Percentiles rank a stretch among this genome's conserved stretches.
phyloP scores from a whole-genome alignment of 2,797 vertebrate species.

The Megaceryle alcyon region DNA sequence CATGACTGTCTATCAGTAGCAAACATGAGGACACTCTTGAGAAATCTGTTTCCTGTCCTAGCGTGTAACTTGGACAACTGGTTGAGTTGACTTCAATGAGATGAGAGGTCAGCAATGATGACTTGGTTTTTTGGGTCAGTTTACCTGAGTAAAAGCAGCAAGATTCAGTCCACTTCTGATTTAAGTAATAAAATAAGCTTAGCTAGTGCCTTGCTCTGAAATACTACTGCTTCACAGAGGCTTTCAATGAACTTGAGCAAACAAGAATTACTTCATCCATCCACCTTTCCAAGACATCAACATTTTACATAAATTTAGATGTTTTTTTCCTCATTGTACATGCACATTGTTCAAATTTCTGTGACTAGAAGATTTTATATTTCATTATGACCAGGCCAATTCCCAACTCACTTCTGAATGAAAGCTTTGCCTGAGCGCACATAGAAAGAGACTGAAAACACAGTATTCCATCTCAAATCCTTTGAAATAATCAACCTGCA shows the following conservation, averaged over 20 bases:
- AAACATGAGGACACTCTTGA: background rate
- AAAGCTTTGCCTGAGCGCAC: background rate
- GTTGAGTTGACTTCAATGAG: background rate
- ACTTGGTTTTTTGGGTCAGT: background rate
- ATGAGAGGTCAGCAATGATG: rapidly evolving
- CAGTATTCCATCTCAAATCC: background rate
- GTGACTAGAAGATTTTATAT: background rate
- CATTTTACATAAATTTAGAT: background rate
- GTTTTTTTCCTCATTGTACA: background rate
- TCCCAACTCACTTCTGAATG: background rate
- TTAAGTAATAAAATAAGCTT: background rate
- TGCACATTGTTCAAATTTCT: rapidly evolving
- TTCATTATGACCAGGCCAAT: background rate
- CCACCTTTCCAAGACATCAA: background rate
- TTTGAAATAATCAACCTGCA: background rate
- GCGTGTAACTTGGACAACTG: background rate
- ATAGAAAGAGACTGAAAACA: background rate
- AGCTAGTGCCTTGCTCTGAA: background rate
- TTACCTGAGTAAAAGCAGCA: background rate
- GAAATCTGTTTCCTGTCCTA: background rate
- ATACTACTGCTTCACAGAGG: background rate
- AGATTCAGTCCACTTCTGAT: background rate
- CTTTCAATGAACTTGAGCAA: background rate
- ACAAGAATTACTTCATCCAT: background rate
- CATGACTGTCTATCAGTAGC: background rate